Evolutionary conservation across 2,888 invertebrate genomes (phyloP), one percentile per base, ranked within the genome.

Genomic region (Dascillus cervinus): DNA sequence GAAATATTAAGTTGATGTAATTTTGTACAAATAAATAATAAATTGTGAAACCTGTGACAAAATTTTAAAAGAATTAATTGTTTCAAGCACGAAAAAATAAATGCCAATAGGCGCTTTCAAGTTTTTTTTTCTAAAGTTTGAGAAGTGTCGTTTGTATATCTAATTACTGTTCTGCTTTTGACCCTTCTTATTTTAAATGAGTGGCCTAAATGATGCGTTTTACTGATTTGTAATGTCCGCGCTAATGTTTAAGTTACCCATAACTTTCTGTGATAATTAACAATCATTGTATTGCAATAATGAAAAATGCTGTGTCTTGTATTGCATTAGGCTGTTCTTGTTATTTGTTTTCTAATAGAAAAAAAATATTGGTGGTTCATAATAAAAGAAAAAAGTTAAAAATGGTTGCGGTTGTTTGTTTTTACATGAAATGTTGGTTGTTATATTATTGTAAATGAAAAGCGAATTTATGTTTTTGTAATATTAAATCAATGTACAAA

Each of bases 271-370:
- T 64, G 64, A 64, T 64, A 64, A 62, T 60, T 63, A n/a, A 55
- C 64, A 64, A 64, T 64, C 64, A 64, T 62, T 60, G 55, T 62
- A 62, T 59, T 56, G 64, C 64, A 64, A 64, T 64, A 64, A 64
- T 58, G 54, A 62, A n/a, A n/a, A 54, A 62, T 57, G 62, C 62
- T 62, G 64, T 63, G 64, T 64, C 62, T 64, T 62, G 62, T 60
- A 60, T 62, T 62, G 58, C 57, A 54, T 58, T 62, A 59, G 56
- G 55, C 55, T 60, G 58, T 58, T 54, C 50, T 37, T 49, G 56
- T 58, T 58, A 53, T 57, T 58, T 44, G 39, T 35, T 43, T 36
- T 29, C n/a, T n/a, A n/a, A n/a, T n/a, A n/a, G n/a, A n/a, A n/a
- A n/a, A n/a, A n/a, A n/a, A n/a, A n/a, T n/a, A n/a, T n/a, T n/a